These are phyloP conservation scores for Seison nebaliae DNA, from an alignment of 1,140 invertebrate species.

Conservation along the genomic window DNA sequence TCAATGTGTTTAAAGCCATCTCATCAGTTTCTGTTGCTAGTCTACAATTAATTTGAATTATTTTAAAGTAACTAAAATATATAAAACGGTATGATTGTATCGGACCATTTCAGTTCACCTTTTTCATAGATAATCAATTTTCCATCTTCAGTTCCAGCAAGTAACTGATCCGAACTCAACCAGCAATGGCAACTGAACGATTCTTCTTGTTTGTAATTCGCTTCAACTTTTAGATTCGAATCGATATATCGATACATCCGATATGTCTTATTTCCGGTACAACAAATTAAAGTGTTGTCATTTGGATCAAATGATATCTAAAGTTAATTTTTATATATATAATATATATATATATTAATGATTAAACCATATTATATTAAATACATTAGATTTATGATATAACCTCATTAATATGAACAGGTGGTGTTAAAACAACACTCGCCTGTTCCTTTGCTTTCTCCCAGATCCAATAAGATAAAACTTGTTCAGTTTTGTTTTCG, in stretches of 20 bases:
- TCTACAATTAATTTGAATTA: too few species aligned
- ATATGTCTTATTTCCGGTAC: conserved; percentile 44
- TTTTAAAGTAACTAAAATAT: too few species aligned
- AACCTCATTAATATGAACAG: conserved; percentile 21
- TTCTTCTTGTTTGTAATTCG: conserved; percentile 50
- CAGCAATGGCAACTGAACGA: conserved; percentile 37
- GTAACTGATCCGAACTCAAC: conserved; percentile 39
- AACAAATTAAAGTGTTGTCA: conserved; percentile 43
- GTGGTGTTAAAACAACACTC: conserved; percentile 36
- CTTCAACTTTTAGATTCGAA: conserved; percentile 47
- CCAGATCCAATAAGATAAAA: conserved; percentile 50
- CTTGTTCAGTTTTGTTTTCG: conserved; percentile 49
- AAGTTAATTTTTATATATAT: conserved; percentile 4
- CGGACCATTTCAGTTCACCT: too few species aligned
- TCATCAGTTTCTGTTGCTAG: too few species aligned
- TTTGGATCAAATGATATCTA: conserved; percentile 44
- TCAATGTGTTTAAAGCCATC: too few species aligned
- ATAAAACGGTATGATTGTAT: too few species aligned
- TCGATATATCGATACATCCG: conserved; percentile 50
- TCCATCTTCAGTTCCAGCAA: conserved; percentile 46
- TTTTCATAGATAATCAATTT: too few species aligned
- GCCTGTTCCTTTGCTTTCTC: conserved; percentile 54
- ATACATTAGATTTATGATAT: conserved; percentile 24
- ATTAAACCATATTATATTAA: conserved; percentile 7
- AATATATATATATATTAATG: neutral